A percentile compares a stretch with the other conserved stretches of the same genome.
Evolutionary conservation across 2,888 invertebrate genomes (phyloP).

Genomic region (Epistrophe eligans): DNA sequence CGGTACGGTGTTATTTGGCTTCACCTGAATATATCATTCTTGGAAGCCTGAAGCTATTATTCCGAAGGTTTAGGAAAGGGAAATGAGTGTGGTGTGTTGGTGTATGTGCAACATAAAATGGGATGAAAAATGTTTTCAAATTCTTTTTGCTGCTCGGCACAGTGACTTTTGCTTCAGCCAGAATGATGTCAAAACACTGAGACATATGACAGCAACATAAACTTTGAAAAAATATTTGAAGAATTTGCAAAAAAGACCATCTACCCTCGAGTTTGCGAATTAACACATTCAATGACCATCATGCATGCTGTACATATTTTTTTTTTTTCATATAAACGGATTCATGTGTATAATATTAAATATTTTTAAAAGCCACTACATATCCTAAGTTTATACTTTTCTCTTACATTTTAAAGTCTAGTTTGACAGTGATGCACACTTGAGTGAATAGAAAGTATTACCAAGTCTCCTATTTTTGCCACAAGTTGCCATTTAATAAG

Average conservation of each 20-base stretch:
- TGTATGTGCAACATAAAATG: slow-evolving; percentile 9
- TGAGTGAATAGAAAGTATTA: no score
- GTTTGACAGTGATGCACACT: no score
- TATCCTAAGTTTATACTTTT: no score
- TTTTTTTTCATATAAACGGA: no score
- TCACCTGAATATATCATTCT: slow-evolving; percentile 16
- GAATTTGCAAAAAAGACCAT: slow-evolving; percentile 41
- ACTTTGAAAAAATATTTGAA: slow-evolving; percentile 51
- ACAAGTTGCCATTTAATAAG: no score
- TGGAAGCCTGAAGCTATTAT: slow-evolving; percentile 17
- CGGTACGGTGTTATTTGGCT: neutral
- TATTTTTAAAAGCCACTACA: no score
- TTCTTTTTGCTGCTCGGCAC: slow-evolving; percentile 51
- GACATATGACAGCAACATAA: slow-evolving; percentile 39
- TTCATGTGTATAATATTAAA: no score
- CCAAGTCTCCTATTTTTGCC: no score
- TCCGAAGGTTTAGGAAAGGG: neutral
- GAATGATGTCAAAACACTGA: slow-evolving; percentile 26
- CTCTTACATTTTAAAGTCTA: no score
- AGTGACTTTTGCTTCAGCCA: slow-evolving; percentile 12
- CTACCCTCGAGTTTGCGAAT: neutral
- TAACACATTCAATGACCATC: slow-evolving; percentile 5
- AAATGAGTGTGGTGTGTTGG: neutral
- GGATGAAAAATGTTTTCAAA: slow-evolving; percentile 52
- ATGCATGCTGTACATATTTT: slow-evolving; percentile 17